These are phyloP conservation scores for Clarias macrocephalus DNA, from an alignment of 2,113 vertebrate genomes.

Conservation along the genomic window DNA sequence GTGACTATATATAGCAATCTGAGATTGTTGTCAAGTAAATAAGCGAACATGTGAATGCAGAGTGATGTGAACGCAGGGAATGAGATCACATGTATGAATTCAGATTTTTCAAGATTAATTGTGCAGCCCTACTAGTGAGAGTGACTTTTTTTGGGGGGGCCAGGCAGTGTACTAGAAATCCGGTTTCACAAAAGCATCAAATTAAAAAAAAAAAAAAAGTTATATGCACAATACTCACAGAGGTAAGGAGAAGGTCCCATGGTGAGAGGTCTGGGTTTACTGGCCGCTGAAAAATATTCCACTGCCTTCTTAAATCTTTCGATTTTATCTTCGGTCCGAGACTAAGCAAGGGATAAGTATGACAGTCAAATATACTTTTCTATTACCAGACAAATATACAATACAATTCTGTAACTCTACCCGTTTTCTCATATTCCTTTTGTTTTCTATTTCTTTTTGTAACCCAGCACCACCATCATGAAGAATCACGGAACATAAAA, in stretches of 20 bases:
- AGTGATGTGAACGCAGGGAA: too few relatives aligned
- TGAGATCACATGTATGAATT: too few relatives aligned
- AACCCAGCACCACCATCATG: not conserved
- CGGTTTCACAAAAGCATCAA: not conserved
- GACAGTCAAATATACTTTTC: not conserved
- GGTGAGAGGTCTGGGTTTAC: slow-evolving; percentile 80
- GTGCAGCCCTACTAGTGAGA: too few relatives aligned
- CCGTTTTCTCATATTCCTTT: not conserved
- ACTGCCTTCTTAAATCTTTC: slow-evolving; percentile 91
- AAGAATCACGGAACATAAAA: not conserved
- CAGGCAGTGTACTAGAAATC: not conserved
- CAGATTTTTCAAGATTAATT: too few relatives aligned
- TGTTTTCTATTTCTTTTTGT: not conserved
- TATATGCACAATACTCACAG: slow-evolving; percentile 72
- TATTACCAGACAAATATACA: not conserved
- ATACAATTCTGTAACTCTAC: not conserved
- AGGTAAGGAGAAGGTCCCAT: slow-evolving; percentile 81
- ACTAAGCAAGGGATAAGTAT: slow-evolving; percentile 66
- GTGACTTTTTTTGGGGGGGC: too few relatives aligned
- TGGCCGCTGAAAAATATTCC: slow-evolving; percentile 88
- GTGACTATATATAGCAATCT: too few relatives aligned
- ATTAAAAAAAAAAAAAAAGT: not conserved
- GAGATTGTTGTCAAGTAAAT: too few relatives aligned
- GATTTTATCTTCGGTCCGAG: slow-evolving; percentile 89
- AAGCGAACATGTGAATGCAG: too few relatives aligned